phyloP scores from a whole-genome alignment of 2,888 invertebrate species.

The Cephalotes varians region DNA sequence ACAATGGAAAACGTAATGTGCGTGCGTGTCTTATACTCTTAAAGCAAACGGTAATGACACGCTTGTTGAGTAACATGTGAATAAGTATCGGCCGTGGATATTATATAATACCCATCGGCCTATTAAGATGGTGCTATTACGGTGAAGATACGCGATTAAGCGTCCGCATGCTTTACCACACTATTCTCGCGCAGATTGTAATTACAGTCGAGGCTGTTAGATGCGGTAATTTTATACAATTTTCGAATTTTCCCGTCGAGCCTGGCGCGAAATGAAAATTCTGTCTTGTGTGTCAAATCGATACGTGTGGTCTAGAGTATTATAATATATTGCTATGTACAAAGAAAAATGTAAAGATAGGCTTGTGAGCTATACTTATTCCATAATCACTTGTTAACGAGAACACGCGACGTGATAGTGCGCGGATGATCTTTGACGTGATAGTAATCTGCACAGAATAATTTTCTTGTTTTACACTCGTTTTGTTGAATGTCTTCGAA shows the following conservation, averaged over 20 bases:
- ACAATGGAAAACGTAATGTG: slow-evolving; percentile 40
- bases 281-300: neutral
- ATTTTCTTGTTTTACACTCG: slow-evolving; percentile 15
- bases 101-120: slow-evolving; percentile 50
- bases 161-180: slow-evolving; percentile 27
- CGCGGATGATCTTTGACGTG: neutral
- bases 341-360: slow-evolving; percentile 5
- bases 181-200: slow-evolving; percentile 32
- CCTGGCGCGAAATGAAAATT: slow-evolving; percentile 15
- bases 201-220: slow-evolving; percentile 22
- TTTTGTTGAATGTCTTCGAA: neutral
- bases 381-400: slow-evolving; percentile 4
- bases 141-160: slow-evolving; percentile 49
- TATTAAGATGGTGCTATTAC: slow-evolving; percentile 49
- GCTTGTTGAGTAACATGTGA: slow-evolving; percentile 54
- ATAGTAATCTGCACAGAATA: neutral
- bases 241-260: slow-evolving; percentile 47
- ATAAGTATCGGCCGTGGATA: slow-evolving; percentile 49
- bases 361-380: neutral
- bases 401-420: neutral
- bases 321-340: neutral
- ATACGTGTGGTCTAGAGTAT: neutral
- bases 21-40: slow-evolving; percentile 4
- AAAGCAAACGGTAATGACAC: slow-evolving; percentile 47
- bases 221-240: slow-evolving; percentile 39